These are phyloP conservation scores for Hoplostethus atlanticus DNA, from an alignment of 2,797 vertebrate genomes.

Conservation along the genomic window DNA sequence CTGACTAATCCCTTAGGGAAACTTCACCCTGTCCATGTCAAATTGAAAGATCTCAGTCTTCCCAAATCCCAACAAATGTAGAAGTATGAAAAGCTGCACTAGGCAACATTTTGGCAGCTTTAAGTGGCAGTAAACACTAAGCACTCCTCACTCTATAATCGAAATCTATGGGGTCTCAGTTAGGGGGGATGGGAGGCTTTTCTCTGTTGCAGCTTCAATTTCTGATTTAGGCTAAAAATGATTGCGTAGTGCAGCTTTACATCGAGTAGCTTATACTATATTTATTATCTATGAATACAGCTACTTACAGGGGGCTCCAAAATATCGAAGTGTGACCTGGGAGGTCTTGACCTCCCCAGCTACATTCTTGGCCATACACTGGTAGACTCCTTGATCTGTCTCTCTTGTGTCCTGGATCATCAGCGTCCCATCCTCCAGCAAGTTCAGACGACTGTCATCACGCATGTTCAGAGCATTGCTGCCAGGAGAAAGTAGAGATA, in stretches of 20 bases:
- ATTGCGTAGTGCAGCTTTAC: not conserved
- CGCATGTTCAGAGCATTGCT: conserved; percentile 99
- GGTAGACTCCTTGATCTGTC: conserved; percentile 96
- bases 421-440: conserved; percentile 95
- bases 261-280: not conserved
- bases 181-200: too few relatives aligned
- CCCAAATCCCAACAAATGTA: not conserved
- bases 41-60: not conserved
- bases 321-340: conserved; percentile 96
- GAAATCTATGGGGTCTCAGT: too few relatives aligned
- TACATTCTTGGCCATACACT: conserved; percentile 98
- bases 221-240: too few relatives aligned
- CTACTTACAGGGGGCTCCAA: conserved; percentile 92
- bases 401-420: conserved; percentile 98
- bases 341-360: conserved; percentile 98
- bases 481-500: conserved; percentile 23
- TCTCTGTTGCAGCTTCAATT: not conserved
- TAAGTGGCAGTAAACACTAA: too few relatives aligned
- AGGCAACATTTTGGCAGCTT: too few relatives aligned
- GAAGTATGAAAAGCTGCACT: too few relatives aligned
- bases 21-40: not conserved
- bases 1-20: not conserved
- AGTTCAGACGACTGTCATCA: conserved; percentile 94
- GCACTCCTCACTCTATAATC: too few relatives aligned
- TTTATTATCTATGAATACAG: not conserved